Base-by-base conservation (phyloP, 2,113 vertebrate species). In the Podocnemis expansa region DNA sequence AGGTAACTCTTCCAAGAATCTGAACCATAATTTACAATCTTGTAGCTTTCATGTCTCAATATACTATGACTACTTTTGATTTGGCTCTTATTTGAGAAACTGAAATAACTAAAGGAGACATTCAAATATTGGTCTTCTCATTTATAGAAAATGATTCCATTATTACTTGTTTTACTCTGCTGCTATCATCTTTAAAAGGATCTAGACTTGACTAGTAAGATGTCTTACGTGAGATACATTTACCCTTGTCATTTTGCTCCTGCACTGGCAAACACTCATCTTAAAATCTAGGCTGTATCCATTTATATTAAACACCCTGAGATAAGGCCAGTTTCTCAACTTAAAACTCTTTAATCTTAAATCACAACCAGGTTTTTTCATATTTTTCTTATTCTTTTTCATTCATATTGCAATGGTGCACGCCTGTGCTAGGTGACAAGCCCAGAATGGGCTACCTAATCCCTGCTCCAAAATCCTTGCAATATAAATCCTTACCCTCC, bases 1-100 rank as follows among this genome's bases (percentile, higher is more conserved):
- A 89, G 60, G 10, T 78, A n/a, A 82, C 78, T 90, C 31, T 82
- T 94, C 88, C 85, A 96, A 92, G 43, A 70, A 34, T 52, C 87
- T 78, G 19, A 3, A 27, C 63, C 17, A n/a, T 67, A n/a, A n/a
- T 49, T n/a, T 89, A 79, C 6, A 84, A 3, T 49, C 47, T 90
- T 29, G 34, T 4, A 63, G 31, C 60, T 34, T 63, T 63, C 11
- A 19, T 89, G 49, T 88, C 34, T 89, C 92, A 94, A 88, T 19
- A 3, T n/a, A 13, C 24, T 75, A 47, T 88, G 38, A 4, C 67
- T 54, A 60, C 47, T 89, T 91, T 86, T 82, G 31, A 81, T 56
- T 86, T 88, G 2, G 0, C 79, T 86, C 34, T 6, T 49, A 88
- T 14, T 2, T 78, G 29, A 87, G 67, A 10, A 86, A 73, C 17